Base-by-base conservation (phyloP, 2,797 vertebrate genomes). In the Gorsachius magnificus region DNA sequence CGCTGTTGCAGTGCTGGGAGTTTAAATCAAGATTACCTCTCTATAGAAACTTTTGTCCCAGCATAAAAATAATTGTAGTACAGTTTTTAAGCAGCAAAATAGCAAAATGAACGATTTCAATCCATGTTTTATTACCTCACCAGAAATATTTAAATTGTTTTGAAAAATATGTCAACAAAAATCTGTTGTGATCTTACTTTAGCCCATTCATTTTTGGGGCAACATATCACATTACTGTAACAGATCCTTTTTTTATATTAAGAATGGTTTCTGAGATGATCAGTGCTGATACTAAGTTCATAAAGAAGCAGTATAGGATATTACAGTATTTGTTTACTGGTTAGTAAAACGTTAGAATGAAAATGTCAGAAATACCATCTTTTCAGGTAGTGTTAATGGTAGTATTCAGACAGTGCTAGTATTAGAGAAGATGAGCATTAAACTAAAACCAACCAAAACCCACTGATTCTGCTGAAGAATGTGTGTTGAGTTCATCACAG, bases 391-490 rank as follows among this genome's bases (percentile, higher is more conserved):
- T 45, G 45, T 45, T 66, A 28, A 2, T 41, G 20, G 51, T 66
- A 5, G 15, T 53, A 35, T 72, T 85, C 60, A 68, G 54, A 14
- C 24, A 45, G 45, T 41, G 64, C 24, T 16, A 2, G 17, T 54
- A 19, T 61, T 84, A 63, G 77, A 35, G 36, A 57, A 38, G 56
- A 28, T 0, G 4, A 57, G 28, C 29, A 17, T 63, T 89, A 63
- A 84, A 74, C 35, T 61, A 24, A 87, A 93, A 53, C 33, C 75
- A 65, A 1, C 26, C 2, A 2, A 78, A 91, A 24, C 17, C 1
- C 8, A 38, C 20, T 0, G 0, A 3, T 74, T 87, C 36, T 57
- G 7, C 50, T 90, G 50, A 45, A 91, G 15, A 4, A 0, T 14
- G 2, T 58, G 7, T 72, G n/a, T 50, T 38, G 78, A 57, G 31